These are phyloP conservation scores for Drosophila pseudotakahashii DNA, from an alignment of 2,888 invertebrate species.

Conservation along the genomic window DNA sequence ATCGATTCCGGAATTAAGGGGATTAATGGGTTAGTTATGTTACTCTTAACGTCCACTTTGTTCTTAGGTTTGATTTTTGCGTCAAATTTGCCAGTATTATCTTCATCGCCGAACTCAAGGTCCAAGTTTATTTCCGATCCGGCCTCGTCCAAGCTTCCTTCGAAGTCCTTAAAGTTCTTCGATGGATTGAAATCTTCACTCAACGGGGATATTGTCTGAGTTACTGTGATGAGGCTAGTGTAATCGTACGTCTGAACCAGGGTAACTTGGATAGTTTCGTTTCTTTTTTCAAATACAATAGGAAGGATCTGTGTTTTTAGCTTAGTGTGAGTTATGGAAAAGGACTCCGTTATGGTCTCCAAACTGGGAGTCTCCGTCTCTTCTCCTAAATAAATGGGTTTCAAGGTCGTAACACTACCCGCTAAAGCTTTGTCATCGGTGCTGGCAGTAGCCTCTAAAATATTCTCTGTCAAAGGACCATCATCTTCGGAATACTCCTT, in stretches of 20 bases:
- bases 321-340: slow-evolving; percentile 95
- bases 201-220: slow-evolving; percentile 94
- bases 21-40: slow-evolving; percentile 34
- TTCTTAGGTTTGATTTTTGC: slow-evolving; percentile 58
- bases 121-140: slow-evolving; percentile 94
- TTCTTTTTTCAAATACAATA: slow-evolving; percentile 89
- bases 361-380: slow-evolving; percentile 93
- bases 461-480: slow-evolving; percentile 94
- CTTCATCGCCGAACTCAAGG: slow-evolving; percentile 93
- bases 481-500: slow-evolving; percentile 87
- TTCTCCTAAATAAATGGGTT: slow-evolving; percentile 90
- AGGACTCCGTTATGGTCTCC: slow-evolving; percentile 95
- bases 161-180: slow-evolving; percentile 94
- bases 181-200: slow-evolving; percentile 93
- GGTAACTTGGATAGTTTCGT: slow-evolving; percentile 90
- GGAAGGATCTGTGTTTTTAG: slow-evolving; percentile 95
- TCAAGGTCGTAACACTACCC: slow-evolving; percentile 92
- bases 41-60: slow-evolving; percentile 49
- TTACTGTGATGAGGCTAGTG: slow-evolving; percentile 94
- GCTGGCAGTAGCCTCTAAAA: slow-evolving; percentile 89
- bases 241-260: slow-evolving; percentile 95
- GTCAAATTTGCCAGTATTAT: slow-evolving; percentile 85
- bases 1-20: slow-evolving; percentile 41
- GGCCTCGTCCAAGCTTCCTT: slow-evolving; percentile 93
- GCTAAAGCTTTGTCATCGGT: slow-evolving; percentile 89